phyloP scores from a whole-genome alignment of 2,113 vertebrate species.

The Hemiscyllium ocellatum region DNA sequence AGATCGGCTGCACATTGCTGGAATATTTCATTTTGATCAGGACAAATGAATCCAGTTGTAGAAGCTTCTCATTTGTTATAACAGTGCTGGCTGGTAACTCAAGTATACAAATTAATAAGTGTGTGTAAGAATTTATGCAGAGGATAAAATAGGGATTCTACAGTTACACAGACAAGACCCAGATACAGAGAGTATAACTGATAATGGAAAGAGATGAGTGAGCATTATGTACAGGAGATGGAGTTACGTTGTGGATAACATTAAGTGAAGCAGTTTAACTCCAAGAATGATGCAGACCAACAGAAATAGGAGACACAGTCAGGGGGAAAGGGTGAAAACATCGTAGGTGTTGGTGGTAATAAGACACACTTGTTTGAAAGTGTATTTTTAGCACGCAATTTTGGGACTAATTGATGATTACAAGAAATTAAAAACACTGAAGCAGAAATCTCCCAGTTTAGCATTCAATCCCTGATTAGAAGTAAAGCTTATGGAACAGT shows the following conservation, averaged over 20 bases:
- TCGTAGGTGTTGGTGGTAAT: not conserved
- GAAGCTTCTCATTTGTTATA: conserved; percentile 15
- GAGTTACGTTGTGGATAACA: not conserved
- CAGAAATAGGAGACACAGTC: not conserved
- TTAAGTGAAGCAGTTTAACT: not conserved
- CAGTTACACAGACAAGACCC: not conserved
- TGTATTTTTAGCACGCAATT: not conserved
- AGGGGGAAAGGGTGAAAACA: not conserved
- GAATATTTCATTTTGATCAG: conserved; percentile 26
- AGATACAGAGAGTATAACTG: not conserved
- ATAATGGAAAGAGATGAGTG: not conserved
- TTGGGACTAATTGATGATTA: not conserved
- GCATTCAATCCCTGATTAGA: not conserved
- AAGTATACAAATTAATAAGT: conserved; percentile 18
- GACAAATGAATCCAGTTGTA: conserved; percentile 27
- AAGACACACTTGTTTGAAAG: not conserved
- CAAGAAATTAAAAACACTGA: not conserved
- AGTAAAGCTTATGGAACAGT: not conserved
- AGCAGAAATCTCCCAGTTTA: not conserved
- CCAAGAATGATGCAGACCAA: not conserved
- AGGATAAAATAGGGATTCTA: not conserved
- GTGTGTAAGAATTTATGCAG: not conserved
- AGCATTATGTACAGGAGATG: not conserved
- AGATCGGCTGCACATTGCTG: conserved; percentile 21
- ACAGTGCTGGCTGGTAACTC: not conserved